Evolutionary conservation across 2,888 invertebrate species (phyloP).

Genomic region (Catocala nupta): DNA sequence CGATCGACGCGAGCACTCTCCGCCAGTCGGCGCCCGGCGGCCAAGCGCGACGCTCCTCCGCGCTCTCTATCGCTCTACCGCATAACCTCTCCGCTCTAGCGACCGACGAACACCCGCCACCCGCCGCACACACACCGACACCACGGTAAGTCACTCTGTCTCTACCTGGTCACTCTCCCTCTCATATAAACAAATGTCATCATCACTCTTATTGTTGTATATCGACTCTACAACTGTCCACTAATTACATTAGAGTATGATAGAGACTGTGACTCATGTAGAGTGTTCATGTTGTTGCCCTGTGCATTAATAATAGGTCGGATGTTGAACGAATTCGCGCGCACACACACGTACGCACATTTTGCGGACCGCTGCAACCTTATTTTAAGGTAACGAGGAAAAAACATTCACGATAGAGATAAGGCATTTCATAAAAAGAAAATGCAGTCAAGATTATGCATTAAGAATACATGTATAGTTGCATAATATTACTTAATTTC

Average conservation of each 20-base stretch:
- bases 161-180: background rate
- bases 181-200: slow-evolving; percentile 33
- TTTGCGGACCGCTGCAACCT: slow-evolving; percentile 7
- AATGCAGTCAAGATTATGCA: slow-evolving; percentile 5
- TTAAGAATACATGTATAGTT: slow-evolving; percentile 8
- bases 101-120: slow-evolving; percentile 44
- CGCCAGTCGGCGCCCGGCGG: slow-evolving; percentile 12
- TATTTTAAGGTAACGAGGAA: background rate
- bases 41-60: slow-evolving; percentile 70
- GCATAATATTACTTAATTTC: slow-evolving; percentile 12
- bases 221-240: slow-evolving; percentile 17
- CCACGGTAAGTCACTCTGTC: slow-evolving; percentile 42
- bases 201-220: slow-evolving; percentile 17
- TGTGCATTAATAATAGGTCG: slow-evolving; percentile 37
- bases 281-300: slow-evolving; percentile 28
- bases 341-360: slow-evolving; percentile 22
- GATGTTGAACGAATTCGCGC: slow-evolving; percentile 43
- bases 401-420: background rate
- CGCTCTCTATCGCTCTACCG: slow-evolving; percentile 34
- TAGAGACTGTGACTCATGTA: slow-evolving; percentile 29
- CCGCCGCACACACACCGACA: slow-evolving; percentile 39
- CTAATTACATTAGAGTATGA: slow-evolving; percentile 46
- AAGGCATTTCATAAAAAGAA: background rate
- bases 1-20: slow-evolving; percentile 73
- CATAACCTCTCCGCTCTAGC: slow-evolving; percentile 28